These are phyloP conservation scores for Procambarus clarkii DNA, from an alignment of 1,140 invertebrate species.

Conservation along the genomic window DNA sequence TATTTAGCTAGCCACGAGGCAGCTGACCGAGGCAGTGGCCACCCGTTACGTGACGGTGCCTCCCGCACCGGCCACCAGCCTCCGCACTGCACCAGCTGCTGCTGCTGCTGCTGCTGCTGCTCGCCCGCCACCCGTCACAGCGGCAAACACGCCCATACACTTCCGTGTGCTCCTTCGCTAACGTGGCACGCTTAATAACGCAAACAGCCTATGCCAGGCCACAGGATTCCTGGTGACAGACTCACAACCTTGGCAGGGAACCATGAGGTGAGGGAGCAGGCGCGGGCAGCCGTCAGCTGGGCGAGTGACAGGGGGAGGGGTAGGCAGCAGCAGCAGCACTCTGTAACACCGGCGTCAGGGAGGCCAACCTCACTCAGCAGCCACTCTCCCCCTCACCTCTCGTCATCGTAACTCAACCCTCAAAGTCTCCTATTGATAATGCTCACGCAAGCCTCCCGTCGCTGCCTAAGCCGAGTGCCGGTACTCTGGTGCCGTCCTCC, in stretches of 20 bases:
- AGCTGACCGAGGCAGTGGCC: conserved; percentile 41
- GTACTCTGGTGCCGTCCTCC: neutral
- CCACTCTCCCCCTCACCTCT: neutral
- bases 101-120: conserved; percentile 49
- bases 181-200: neutral
- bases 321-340: conserved; percentile 20
- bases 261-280: conserved; percentile 35
- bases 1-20: conserved; percentile 64
- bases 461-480: neutral
- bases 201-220: neutral
- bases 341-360: conserved; percentile 22
- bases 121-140: neutral
- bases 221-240: neutral
- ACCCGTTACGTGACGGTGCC: conserved; percentile 62
- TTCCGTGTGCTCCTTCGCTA: neutral
- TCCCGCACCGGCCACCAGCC: conserved; percentile 34
- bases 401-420: conserved; percentile 1
- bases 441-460: neutral
- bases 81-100: conserved; percentile 66
- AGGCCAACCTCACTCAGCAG: conserved; percentile 53
- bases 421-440: neutral
- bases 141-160: neutral
- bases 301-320: neutral
- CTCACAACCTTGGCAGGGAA: conserved; percentile 16
- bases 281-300: neutral